Evolutionary conservation across 2,888 invertebrate species (phyloP).

Genomic region (Oasisia sp.): DNA sequence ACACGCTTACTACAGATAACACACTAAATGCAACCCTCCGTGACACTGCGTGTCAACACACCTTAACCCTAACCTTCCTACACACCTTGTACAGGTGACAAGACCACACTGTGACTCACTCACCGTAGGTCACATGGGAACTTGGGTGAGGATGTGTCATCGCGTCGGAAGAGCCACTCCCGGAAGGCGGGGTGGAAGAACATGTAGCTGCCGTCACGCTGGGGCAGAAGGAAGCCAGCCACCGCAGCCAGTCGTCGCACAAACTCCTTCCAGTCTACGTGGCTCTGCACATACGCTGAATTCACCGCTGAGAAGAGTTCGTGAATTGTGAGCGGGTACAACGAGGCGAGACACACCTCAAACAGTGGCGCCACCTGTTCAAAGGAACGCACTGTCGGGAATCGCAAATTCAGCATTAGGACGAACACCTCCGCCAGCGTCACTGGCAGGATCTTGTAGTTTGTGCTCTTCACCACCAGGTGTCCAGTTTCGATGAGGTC

Average conservation of each 20-base stretch:
- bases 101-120: conserved; percentile 29
- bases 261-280: conserved; percentile 90
- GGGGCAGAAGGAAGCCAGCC: conserved; percentile 86
- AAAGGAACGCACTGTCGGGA: conserved; percentile 89
- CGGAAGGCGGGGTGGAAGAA: conserved; percentile 97
- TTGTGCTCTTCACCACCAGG: conserved; percentile 90
- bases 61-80: too few species aligned
- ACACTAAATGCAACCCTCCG: too few species aligned
- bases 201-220: conserved; percentile 94
- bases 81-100: too few species aligned
- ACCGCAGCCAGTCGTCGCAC: conserved; percentile 86
- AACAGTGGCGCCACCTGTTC: conserved; percentile 86
- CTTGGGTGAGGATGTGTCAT: conserved; percentile 74
- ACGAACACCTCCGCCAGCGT: conserved; percentile 76
- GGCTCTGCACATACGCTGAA: conserved; percentile 81
- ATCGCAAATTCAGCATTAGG: conserved; percentile 88
- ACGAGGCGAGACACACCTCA: conserved; percentile 88
- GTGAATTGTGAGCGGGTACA: conserved; percentile 87
- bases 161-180: conserved; percentile 90
- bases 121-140: conserved; percentile 89
- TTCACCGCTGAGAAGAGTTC: conserved; percentile 95
- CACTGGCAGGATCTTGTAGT: conserved; percentile 77
- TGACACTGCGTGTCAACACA: too few species aligned
- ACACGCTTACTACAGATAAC: background rate
- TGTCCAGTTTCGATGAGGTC: conserved; percentile 92